Evolutionary conservation across 2,797 vertebrate species (phyloP), one percentile per base, ranked within the genome.

Genomic region (Mus spretus): DNA sequence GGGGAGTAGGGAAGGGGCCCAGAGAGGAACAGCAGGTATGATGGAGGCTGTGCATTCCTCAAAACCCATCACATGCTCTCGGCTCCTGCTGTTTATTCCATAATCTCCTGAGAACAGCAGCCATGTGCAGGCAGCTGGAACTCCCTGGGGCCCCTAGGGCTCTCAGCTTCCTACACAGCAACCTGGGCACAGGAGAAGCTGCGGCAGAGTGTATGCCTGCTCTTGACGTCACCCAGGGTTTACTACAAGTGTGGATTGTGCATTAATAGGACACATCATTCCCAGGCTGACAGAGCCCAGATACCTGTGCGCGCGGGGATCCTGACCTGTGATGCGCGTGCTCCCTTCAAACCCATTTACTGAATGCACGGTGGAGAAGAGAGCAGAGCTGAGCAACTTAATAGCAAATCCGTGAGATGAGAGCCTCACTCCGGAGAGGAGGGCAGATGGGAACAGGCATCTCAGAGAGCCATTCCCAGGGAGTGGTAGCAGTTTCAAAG

Each of bases 361-460:
- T 12, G 61, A 72, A 53, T 59, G 81, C 70, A 70, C 84, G 47
- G 72, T 31, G 26, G 37, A 40, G 70, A 75, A 75, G n/a, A 15
- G 72, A 57, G 78, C 22, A 2, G 2, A 83, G 95, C 4, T 70
- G 1, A 67, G 93, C 28, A 3, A 85, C 86, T 86, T 61, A 63
- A 74, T 28, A 82, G 90, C 93, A 87, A 82, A 90, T 44, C 61
- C 14, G 24, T 1, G 81, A 81, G 85, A 72, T 1, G 81, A 81
- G 85, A 72, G 13, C 34, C 34, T 17, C 0, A 75, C 83, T 78
- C 26, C 61, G 77, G 37, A 82, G 72, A 87, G 90, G 83, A 34
- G 90, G 83, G 20, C 97, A 97, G 96, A 95, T 77, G 97, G 95
- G 93, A 50, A 96, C 77, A 93, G 89, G 20, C 75, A 47, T 59